Evolutionary conservation across 2,113 vertebrate species (phyloP).

Genomic region (Oxyura jamaicensis): DNA sequence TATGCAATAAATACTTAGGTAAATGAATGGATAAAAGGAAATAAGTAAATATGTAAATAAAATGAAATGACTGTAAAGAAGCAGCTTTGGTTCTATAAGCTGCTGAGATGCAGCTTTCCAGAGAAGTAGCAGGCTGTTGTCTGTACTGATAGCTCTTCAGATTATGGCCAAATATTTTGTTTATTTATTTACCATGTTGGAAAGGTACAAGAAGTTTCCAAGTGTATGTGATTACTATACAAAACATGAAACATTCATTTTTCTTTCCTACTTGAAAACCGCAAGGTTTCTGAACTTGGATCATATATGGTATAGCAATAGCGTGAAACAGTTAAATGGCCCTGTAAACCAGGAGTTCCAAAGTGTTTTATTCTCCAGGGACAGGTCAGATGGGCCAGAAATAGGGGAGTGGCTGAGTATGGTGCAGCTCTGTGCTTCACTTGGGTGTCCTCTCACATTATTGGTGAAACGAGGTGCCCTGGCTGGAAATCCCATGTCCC

Average conservation of each 20-base stretch:
- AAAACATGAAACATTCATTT: neutral
- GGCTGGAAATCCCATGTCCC: fast-evolving
- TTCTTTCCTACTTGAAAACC: neutral
- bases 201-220: neutral
- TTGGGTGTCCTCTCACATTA: neutral
- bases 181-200: neutral
- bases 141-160: neutral
- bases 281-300: neutral
- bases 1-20: neutral
- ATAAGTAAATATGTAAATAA: neutral
- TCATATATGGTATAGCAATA: neutral
- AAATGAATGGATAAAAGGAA: neutral
- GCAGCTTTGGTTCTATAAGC: neutral
- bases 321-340: neutral
- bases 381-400: neutral
- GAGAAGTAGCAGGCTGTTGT: neutral
- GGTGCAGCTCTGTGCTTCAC: neutral
- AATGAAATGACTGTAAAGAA: neutral
- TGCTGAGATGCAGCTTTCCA: neutral
- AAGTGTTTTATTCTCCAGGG: neutral
- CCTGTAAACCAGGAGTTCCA: neutral
- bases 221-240: neutral
- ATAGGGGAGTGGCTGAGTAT: neutral
- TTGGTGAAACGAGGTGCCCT: fast-evolving
- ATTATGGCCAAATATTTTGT: neutral